A percentile compares a stretch with the other conserved stretches of the same genome.
phyloP scores from a whole-genome alignment of 92 coral and sea anemone species.

The Blastomussa wellsi region DNA sequence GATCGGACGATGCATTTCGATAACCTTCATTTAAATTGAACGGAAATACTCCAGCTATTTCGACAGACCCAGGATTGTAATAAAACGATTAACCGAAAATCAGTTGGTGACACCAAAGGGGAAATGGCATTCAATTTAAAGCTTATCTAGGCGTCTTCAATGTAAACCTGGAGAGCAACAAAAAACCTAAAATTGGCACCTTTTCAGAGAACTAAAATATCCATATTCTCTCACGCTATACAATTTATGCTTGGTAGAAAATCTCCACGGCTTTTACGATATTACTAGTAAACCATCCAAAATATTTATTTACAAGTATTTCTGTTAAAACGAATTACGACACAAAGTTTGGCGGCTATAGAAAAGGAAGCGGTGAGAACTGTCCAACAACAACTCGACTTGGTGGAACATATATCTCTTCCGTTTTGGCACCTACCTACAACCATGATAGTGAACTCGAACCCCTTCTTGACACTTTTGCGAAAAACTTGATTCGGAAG shows the following conservation, averaged over 20 bases:
- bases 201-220: background rate
- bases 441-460: constrained; percentile 98
- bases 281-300: background rate
- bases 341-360: too few species aligned
- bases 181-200: background rate
- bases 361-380: background rate
- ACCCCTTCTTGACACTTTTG: constrained; percentile 98
- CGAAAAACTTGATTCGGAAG: constrained; percentile 99
- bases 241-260: background rate
- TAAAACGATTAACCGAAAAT: constrained; percentile 28
- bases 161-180: background rate
- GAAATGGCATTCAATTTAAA: constrained; percentile 16
- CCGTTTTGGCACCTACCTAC: constrained; percentile 80
- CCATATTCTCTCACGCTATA: background rate
- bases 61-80: background rate
- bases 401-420: constrained; percentile 9
- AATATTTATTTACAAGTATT: background rate
- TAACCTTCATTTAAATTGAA: constrained; percentile 12
- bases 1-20: constrained; percentile 1
- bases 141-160: background rate
- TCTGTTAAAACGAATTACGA: background rate
- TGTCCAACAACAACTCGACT: constrained; percentile 9
- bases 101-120: constrained; percentile 23
- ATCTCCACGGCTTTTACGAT: background rate
- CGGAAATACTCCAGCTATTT: constrained; percentile 28